phyloP scores from a whole-genome alignment of 2,113 vertebrate genomes.

The Sialia sialis region DNA sequence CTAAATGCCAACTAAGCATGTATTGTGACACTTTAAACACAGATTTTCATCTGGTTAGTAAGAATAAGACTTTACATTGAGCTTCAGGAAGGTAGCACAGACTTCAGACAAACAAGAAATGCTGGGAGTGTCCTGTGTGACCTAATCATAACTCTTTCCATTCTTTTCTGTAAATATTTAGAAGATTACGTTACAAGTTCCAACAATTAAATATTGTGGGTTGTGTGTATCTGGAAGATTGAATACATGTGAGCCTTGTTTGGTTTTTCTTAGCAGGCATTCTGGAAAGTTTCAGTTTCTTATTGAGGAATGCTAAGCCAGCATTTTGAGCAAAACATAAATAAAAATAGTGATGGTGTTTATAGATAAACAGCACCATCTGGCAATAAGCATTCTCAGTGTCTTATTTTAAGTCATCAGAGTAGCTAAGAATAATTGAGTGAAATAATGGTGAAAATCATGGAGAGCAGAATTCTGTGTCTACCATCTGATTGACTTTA shows the following conservation, averaged over 20 bases:
- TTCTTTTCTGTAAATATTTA: neutral
- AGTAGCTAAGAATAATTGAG: neutral
- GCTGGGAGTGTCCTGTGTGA: neutral
- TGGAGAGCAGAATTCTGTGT: neutral
- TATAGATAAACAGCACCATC: constrained; percentile 1
- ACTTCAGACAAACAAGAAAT: neutral
- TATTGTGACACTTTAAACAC: neutral
- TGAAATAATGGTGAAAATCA: neutral
- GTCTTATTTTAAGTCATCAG: neutral
- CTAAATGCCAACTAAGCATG: neutral
- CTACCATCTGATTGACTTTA: neutral
- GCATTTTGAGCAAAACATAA: neutral
- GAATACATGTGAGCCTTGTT: neutral
- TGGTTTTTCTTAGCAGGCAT: neutral
- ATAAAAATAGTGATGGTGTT: neutral
- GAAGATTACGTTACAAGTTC: neutral
- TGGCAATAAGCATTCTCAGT: neutral
- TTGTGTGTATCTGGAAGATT: neutral
- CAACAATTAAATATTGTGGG: neutral
- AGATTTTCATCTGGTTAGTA: neutral
- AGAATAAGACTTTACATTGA: neutral
- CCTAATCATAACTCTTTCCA: neutral
- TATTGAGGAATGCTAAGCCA: neutral
- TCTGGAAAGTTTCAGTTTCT: neutral
- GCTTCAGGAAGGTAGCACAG: neutral